Evolutionary conservation across 1,140 invertebrate species (phyloP).

Genomic region (Trichonephila inaurata): DNA sequence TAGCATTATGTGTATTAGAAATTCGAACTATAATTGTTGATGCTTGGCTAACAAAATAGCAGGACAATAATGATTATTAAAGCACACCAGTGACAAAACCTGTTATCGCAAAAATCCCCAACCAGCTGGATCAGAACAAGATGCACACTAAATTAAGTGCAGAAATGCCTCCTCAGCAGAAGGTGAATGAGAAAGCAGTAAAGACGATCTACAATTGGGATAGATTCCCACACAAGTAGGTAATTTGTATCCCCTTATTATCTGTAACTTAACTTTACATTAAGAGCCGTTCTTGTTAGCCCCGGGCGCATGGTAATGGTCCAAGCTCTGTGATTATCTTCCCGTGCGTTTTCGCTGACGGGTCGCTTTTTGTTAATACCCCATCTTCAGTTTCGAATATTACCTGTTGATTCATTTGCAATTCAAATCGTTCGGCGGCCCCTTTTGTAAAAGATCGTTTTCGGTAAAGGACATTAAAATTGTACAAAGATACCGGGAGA

Average conservation of each 20-base stretch:
- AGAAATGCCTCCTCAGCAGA: background rate
- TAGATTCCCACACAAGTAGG: background rate
- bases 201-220: background rate
- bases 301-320: background rate
- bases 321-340: constrained; percentile 22
- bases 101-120: background rate
- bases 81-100: background rate
- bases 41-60: background rate
- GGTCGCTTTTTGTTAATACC: constrained; percentile 23
- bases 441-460: constrained; percentile 23
- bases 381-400: constrained; percentile 2
- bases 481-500: background rate
- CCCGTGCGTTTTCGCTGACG: background rate
- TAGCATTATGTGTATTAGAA: background rate
- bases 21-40: background rate
- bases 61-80: background rate
- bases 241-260: constrained; percentile 11
- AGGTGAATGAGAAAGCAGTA: background rate
- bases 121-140: background rate
- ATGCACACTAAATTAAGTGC: background rate
- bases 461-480: background rate
- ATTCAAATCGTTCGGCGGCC: background rate
- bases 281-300: constrained; percentile 13
- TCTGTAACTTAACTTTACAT: constrained; percentile 31
- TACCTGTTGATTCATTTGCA: constrained; percentile 13